These are phyloP conservation scores for Sebastes nivosus DNA, from an alignment of 2,797 vertebrate species.

Conservation along the genomic window DNA sequence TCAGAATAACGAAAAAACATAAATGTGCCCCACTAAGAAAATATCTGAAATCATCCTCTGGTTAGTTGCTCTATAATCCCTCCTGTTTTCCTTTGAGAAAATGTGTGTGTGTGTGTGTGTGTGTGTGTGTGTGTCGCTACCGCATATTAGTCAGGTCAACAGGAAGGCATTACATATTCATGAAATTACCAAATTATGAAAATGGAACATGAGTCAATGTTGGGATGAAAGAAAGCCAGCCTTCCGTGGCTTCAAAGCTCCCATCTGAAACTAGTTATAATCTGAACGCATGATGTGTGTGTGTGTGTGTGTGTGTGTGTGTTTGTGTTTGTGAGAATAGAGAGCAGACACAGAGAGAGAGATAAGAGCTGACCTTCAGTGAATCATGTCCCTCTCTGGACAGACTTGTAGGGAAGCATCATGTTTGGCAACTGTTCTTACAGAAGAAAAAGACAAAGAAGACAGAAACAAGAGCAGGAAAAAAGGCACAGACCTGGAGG, in stretches of 20 bases:
- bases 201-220: constrained; percentile 69
- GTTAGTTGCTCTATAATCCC: neutral
- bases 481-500: constrained; percentile 11
- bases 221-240: constrained; percentile 63
- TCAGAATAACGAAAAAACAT: neutral
- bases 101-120: neutral
- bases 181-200: constrained; percentile 71
- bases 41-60: neutral
- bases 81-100: constrained; percentile 11
- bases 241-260: constrained; percentile 61
- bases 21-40: neutral
- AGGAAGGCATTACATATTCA: constrained; percentile 70
- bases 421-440: constrained; percentile 66
- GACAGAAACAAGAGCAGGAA: neutral
- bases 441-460: constrained; percentile 37
- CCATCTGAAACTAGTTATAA: constrained; percentile 61
- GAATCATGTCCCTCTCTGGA: constrained; percentile 70
- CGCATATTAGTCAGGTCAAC: constrained; percentile 61
- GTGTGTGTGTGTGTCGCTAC: constrained; percentile 15
- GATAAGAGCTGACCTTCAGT: constrained; percentile 71
- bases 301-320: neutral
- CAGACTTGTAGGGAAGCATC: constrained; percentile 55
- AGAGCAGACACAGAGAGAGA: constrained; percentile 4
- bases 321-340: neutral
- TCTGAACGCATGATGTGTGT: constrained; percentile 21